Base-by-base conservation (phyloP, 2,113 vertebrate species). In the Microtus montanus region DNA sequence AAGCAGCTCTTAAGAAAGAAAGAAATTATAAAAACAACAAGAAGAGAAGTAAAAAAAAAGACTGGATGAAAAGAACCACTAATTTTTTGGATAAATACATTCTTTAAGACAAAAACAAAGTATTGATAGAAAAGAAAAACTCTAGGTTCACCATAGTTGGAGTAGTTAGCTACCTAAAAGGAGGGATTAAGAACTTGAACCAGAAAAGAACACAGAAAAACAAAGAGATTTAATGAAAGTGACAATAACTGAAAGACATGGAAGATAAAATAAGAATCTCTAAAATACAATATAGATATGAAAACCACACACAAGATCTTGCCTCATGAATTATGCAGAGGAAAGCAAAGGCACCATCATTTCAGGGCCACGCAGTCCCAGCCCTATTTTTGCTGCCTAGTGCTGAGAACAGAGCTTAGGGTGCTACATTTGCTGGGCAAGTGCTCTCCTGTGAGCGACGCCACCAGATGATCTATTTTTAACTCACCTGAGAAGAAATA, bases 401-500 rank as follows among this genome's bases (percentile, higher is more conserved):
- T n/a, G 17, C n/a, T 52, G 28, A 10, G 64, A 26, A 35, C 61
- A 24, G 47, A 41, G 44, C 47, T 49, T 4, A 14, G 44, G n/a
- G 7, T 14, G 17, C 41, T 24, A 3, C 8, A 12, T 8, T 33
- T 54, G 35, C 54, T 75, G 26, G 5, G 44, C 35, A 74, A 77
- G 19, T 17, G 10, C 35, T 54, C 5, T 13, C 3, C 30, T 28
- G 9, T 90, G 20, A 89, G 22, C 44, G 28, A 28, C 4, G 19
- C 19, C 8, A 44, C 20, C 2, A 68, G 44, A 87, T 26, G 52
- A n/a, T 80, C n/a, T 78, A 82, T 61, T 71, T 71, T 71, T 71
- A 71, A n/a, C n/a, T 82, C 80, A 61, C 33, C 38, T 49, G n/a
- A 92, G 61, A 58, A 82, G 90, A 91, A 61, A 91, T 88, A 82